These are phyloP conservation scores for Lasioglossum leucozonium DNA, from an alignment of 2,888 invertebrate species.

Conservation along the genomic window DNA sequence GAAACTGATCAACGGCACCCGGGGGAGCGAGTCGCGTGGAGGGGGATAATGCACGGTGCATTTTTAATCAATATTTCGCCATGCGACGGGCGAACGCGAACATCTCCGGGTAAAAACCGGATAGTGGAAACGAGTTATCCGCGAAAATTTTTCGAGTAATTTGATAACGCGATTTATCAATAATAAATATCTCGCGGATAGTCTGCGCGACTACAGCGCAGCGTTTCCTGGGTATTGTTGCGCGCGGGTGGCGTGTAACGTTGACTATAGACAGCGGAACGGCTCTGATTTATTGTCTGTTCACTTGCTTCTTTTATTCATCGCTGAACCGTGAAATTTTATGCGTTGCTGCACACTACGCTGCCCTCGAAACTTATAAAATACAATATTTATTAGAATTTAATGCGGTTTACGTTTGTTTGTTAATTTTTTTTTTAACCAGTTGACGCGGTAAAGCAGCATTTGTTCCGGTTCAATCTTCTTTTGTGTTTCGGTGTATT, in stretches of 20 bases:
- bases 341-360: not conserved
- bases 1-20: not conserved
- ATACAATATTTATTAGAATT: not conserved
- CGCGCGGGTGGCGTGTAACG: not conserved
- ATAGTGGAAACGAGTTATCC: not conserved
- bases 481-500: not conserved
- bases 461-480: not conserved
- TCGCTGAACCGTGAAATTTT: not conserved
- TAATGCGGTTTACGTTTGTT: not conserved
- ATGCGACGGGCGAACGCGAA: not conserved
- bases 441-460: not conserved
- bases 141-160: not conserved
- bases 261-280: not conserved
- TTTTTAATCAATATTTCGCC: not conserved
- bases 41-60: too few relatives aligned
- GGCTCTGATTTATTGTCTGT: not conserved
- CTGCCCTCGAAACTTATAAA: not conserved
- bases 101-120: not conserved
- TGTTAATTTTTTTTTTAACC: too few relatives aligned
- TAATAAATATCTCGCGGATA: not conserved
- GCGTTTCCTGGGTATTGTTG: not conserved
- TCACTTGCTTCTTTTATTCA: slow-evolving; percentile 5
- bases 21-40: not conserved
- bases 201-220: not conserved
- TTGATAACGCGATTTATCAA: not conserved